Percentiles rank a stretch among this genome's conserved stretches.
phyloP scores from a whole-genome alignment of 2,888 invertebrate species.

The Noctua pronuba region DNA sequence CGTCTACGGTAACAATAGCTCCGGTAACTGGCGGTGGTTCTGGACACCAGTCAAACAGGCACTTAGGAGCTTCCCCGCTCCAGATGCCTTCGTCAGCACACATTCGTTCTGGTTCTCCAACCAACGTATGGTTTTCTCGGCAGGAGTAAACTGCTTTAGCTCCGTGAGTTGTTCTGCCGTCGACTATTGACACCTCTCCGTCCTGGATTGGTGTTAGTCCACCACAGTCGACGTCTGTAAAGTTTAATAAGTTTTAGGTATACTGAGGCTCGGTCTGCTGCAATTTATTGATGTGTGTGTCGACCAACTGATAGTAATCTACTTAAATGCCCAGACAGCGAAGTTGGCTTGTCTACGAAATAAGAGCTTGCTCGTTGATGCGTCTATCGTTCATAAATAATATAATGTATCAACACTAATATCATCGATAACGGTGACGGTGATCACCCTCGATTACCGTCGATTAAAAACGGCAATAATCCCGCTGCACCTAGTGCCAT shows the following conservation, averaged over 20 bases:
- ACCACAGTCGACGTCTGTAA: slow-evolving; percentile 96
- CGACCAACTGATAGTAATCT: background rate
- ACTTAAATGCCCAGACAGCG: background rate
- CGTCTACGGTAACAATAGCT: slow-evolving; percentile 92
- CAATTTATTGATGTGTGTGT: background rate
- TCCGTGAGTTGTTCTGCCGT: slow-evolving; percentile 94
- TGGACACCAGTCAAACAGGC: slow-evolving; percentile 96
- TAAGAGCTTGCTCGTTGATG: background rate
- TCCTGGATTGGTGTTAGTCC: slow-evolving; percentile 92
- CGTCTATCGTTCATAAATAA: background rate
- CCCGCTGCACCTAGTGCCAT: background rate
- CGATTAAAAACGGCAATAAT: slow-evolving; percentile 12
- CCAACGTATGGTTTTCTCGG: slow-evolving; percentile 95
- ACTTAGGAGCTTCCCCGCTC: slow-evolving; percentile 95
- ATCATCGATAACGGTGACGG: slow-evolving; percentile 3
- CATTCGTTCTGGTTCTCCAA: slow-evolving; percentile 93
- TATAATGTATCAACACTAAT: background rate
- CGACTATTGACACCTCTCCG: slow-evolving; percentile 92
- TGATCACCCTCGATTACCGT: slow-evolving; percentile 1
- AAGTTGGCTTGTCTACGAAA: background rate
- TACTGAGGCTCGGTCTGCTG: background rate
- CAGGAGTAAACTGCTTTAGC: slow-evolving; percentile 94
- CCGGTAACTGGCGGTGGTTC: slow-evolving; percentile 95
- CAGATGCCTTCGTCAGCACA: slow-evolving; percentile 94
- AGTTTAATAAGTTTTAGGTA: slow-evolving; percentile 9